Evolutionary conservation across 2,797 vertebrate genomes (phyloP), one percentile per base, ranked within the genome.

Genomic region (Danio jaintianensis): DNA sequence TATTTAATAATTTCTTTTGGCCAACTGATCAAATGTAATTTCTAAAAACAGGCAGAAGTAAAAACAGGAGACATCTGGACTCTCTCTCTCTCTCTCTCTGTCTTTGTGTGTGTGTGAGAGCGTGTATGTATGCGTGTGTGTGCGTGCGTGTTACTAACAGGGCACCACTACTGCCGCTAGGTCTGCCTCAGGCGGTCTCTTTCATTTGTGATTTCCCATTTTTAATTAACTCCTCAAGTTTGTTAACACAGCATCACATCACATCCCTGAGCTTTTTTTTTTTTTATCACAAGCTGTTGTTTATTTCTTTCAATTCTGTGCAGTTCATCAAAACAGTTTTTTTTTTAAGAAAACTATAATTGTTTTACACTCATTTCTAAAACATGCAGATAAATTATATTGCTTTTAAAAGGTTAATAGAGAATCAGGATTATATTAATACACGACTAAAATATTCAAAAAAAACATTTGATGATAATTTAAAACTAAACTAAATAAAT

Each of bases 151-250:
- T 48, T n/a, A 18, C 75, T 36, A 70, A 70, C 59, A 71, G 72
- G 53, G 74, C 56, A 74, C n/a, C 22, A 55, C 6, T 5, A 22
- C 58, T 73, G 77, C 67, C 76, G 79, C 42, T 52, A 80, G 68
- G 62, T 47, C 15, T 64, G 78, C 85, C 59, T 64, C 69, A 56
- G 70, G 82, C 64, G 0, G 13, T 73, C 29, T 77, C 59, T 77
- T 82, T 63, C 50, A 15, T 80, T 63, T 81, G 50, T 71, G 50
- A 81, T 53, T 74, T 78, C 42, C 13, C 36, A 43, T 74, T 81
- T 83, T 74, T 77, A 83, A 85, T 83, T 66, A 81, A 81, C 80
- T 52, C 64, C 53, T 47, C 66, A 82, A 12, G 36, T 82, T 75
- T 52, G 48, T 84, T 81, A 78, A 78, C 75, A 74, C 52, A 63